Evolutionary conservation across 2,888 invertebrate genomes (phyloP).

Genomic region (Lochmaea crataegi): DNA sequence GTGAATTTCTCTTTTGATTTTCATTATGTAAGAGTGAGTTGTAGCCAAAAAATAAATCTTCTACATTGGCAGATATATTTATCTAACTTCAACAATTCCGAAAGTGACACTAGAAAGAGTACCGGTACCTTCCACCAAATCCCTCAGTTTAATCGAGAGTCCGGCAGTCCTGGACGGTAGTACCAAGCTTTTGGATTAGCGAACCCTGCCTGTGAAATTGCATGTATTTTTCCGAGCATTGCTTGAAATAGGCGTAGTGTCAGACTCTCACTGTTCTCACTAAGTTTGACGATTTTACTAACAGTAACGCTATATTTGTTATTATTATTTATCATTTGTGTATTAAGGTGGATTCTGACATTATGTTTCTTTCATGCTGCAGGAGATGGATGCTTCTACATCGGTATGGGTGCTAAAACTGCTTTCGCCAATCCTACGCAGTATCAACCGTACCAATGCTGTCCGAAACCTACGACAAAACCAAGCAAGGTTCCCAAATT

Average conservation of each 20-base stretch:
- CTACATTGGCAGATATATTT: background rate
- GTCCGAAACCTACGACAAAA: conserved; percentile 85
- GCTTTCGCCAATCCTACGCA: conserved; percentile 78
- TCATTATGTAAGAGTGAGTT: too few relatives aligned
- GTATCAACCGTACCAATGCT: conserved; percentile 93
- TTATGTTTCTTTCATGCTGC: conserved; percentile 84
- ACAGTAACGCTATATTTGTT: conserved; percentile 54
- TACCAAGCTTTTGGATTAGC: conserved; percentile 57
- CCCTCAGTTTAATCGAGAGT: conserved; percentile 42
- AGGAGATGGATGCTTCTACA: conserved; percentile 98
- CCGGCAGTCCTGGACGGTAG: conserved; percentile 53
- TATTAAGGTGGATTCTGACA: conserved; percentile 72
- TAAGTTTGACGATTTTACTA: conserved; percentile 53
- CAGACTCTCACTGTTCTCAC: conserved; percentile 62
- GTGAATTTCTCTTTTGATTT: too few relatives aligned
- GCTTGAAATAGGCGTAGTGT: conserved; percentile 65
- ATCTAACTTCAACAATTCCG: conserved; percentile 32
- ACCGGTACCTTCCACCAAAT: conserved; percentile 25
- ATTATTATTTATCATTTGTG: conserved; percentile 30
- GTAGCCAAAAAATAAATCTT: too few relatives aligned
- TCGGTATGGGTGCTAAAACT: conserved; percentile 91
- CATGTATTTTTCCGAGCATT: conserved; percentile 51
- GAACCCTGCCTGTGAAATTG: conserved; percentile 58
- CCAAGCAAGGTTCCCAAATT: conserved; percentile 85
- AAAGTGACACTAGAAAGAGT: conserved; percentile 37